Percentiles rank a stretch among this genome's conserved stretches.
Evolutionary conservation across 2,888 invertebrate genomes (phyloP).

Genomic region (Xestia rhomboidea): DNA sequence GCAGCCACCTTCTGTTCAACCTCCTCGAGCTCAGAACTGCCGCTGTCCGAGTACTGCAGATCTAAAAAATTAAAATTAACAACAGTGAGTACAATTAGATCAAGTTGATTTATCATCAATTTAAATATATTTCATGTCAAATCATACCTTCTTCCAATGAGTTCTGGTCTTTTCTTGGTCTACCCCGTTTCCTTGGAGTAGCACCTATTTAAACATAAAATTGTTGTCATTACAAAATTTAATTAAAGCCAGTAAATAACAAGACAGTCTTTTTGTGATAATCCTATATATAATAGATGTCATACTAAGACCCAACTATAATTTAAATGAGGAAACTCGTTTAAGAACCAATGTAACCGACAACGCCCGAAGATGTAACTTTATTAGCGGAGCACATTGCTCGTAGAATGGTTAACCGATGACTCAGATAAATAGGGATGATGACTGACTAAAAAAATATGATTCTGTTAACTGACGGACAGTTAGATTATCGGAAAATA

Average conservation of each 20-base stretch:
- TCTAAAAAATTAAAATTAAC: constrained; percentile 72
- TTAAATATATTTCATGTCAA: neutral
- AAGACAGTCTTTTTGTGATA: neutral
- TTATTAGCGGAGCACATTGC: neutral
- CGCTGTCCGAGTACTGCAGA: constrained; percentile 89
- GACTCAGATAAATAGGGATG: neutral
- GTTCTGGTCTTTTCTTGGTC: constrained; percentile 91
- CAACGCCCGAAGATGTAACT: neutral
- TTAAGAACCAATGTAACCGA: neutral
- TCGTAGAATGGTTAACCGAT: neutral
- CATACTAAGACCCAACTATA: neutral
- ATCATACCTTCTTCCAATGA: constrained; percentile 93
- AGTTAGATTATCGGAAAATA: no score
- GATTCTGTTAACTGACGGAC: no score
- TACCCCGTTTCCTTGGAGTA: constrained; percentile 85
- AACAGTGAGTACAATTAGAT: neutral
- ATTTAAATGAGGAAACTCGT: neutral
- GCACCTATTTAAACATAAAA: constrained; percentile 71
- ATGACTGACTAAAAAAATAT: no score
- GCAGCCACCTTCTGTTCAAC: constrained; percentile 93
- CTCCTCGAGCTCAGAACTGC: constrained; percentile 88
- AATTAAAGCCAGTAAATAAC: neutral
- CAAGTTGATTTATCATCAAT: neutral
- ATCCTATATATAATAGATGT: no score
- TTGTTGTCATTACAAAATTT: neutral